Evolutionary conservation across 1,140 invertebrate species (phyloP).

Genomic region (Rhysida immarginata): DNA sequence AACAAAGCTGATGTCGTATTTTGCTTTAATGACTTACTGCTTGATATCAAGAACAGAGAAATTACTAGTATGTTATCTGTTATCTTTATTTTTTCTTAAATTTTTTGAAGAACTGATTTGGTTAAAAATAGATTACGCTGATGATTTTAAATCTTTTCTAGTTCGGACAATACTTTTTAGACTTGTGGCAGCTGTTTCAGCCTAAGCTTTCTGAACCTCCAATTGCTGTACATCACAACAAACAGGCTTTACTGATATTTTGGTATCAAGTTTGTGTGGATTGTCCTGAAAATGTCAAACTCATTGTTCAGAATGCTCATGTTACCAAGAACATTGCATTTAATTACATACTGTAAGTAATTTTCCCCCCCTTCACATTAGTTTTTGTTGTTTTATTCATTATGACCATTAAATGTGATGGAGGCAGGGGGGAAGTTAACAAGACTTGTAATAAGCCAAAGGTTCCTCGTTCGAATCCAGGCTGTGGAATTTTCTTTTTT

Average conservation of each 20-base stretch:
- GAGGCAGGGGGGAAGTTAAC: too few relatives aligned
- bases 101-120: too few relatives aligned
- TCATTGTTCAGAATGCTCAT: slow-evolving; percentile 64
- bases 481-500: too few relatives aligned
- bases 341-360: slow-evolving; percentile 85
- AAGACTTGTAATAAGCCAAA: too few relatives aligned
- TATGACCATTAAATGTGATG: too few relatives aligned
- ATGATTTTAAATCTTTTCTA: slow-evolving; percentile 32
- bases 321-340: slow-evolving; percentile 87
- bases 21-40: slow-evolving; percentile 76
- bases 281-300: slow-evolving; percentile 78
- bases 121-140: not conserved
- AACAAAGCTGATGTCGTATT: slow-evolving; percentile 80
- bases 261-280: slow-evolving; percentile 84
- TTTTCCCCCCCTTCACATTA: not conserved
- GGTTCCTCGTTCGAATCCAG: too few relatives aligned
- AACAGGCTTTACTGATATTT: slow-evolving; percentile 77
- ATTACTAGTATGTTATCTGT: slow-evolving; percentile 53
- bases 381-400: too few relatives aligned
- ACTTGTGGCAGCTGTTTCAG: slow-evolving; percentile 86
- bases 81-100: too few relatives aligned
- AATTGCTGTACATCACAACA: slow-evolving; percentile 86
- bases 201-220: slow-evolving; percentile 87
- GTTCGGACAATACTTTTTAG: slow-evolving; percentile 74
- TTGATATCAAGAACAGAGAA: slow-evolving; percentile 77